Percentiles rank a stretch among this genome's conserved stretches.
Conservation (phyloP, 2,888 invertebrate species). For the Zaprionus obscuricornis region DNA sequence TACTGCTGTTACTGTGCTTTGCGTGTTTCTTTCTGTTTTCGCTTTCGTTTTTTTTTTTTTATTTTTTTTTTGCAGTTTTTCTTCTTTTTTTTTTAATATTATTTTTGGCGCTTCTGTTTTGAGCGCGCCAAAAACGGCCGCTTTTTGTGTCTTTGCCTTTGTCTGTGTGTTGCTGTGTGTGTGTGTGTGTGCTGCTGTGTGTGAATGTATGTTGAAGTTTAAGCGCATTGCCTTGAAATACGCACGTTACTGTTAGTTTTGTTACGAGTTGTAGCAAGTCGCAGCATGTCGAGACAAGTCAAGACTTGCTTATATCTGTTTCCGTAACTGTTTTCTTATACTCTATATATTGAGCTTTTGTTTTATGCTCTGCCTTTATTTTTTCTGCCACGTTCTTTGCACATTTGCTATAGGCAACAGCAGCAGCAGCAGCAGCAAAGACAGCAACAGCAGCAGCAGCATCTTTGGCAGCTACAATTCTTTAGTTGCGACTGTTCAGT, state of each 20-base stretch:
- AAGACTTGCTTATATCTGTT: slow-evolving; percentile 51
- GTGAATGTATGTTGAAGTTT: slow-evolving; percentile 37
- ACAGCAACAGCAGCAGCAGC: neutral
- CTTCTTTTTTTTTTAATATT: slow-evolving; percentile 34
- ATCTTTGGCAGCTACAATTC: slow-evolving; percentile 8
- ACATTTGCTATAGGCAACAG: no score
- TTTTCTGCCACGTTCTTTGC: slow-evolving; percentile 43
- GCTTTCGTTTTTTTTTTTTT: slow-evolving; percentile 51
- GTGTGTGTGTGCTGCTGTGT: slow-evolving; percentile 25
- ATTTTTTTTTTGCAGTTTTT: slow-evolving; percentile 37
- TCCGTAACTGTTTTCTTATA: slow-evolving; percentile 34
- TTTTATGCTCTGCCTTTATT: slow-evolving; percentile 6
- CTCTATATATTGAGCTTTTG: slow-evolving; percentile 27
- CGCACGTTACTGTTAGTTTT: slow-evolving; percentile 80
- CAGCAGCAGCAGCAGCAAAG: slow-evolving; percentile 22
- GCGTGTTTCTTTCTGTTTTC: slow-evolving; percentile 26
- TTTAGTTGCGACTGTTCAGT: no score
- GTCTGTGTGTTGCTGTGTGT: slow-evolving; percentile 4
- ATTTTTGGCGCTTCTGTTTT: slow-evolving; percentile 71
- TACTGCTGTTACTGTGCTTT: slow-evolving; percentile 2
- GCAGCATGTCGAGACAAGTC: slow-evolving; percentile 31
- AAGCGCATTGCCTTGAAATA: slow-evolving; percentile 50
- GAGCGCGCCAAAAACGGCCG: slow-evolving; percentile 67
- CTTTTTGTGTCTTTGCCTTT: slow-evolving; percentile 22
- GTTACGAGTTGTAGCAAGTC: slow-evolving; percentile 49